A percentile compares a stretch with the other conserved stretches of the same genome.
Conservation (phyloP, 2,113 vertebrate genomes). For the Notothenia coriiceps region DNA sequence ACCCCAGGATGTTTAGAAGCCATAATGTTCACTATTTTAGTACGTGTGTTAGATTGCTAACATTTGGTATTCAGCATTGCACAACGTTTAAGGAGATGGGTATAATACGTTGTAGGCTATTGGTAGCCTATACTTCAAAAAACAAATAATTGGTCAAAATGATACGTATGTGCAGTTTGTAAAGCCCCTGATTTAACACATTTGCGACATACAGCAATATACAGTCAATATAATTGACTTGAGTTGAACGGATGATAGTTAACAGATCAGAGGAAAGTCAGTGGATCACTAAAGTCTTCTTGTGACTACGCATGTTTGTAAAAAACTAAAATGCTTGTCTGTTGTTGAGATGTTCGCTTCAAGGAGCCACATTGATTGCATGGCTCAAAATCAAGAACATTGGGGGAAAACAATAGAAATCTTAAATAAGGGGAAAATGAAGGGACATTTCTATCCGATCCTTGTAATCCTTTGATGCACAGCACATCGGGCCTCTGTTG, state of each 20-base stretch:
- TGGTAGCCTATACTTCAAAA: no score
- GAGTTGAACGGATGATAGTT: no score
- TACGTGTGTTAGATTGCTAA: not conserved
- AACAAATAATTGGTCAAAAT: no score
- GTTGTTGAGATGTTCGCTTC: not conserved
- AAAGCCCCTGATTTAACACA: no score
- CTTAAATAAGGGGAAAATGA: conserved; percentile 18
- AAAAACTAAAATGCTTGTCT: not conserved
- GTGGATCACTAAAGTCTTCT: not conserved
- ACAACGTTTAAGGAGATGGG: not conserved
- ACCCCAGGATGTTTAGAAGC: not conserved
- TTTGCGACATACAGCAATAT: no score
- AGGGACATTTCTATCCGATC: conserved; percentile 40
- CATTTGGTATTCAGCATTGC: not conserved
- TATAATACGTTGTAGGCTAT: not conserved
- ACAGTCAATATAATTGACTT: no score
- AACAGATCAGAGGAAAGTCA: not conserved
- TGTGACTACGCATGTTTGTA: not conserved
- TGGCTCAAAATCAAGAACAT: not conserved
- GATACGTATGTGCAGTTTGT: no score
- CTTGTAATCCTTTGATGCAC: conserved; percentile 63
- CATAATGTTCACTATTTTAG: not conserved
- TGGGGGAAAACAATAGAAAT: conserved; percentile 31
- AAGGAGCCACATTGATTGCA: not conserved
- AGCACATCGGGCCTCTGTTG: conserved; percentile 40